Evolutionary conservation across 2,113 vertebrate genomes (phyloP), one percentile per base, ranked within the genome.

Genomic region (Clinocottus analis): DNA sequence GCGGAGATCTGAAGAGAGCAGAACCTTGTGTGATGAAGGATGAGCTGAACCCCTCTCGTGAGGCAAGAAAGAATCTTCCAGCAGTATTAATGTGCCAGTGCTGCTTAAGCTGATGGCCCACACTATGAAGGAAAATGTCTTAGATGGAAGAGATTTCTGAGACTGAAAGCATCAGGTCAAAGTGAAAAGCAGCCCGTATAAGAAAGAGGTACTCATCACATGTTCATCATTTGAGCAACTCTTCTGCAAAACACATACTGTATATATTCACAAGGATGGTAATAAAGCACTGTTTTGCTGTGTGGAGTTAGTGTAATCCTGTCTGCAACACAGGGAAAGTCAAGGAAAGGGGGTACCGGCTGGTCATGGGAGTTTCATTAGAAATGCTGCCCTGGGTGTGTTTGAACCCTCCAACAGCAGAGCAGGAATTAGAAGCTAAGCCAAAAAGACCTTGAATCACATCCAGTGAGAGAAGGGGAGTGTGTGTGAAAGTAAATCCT

Each of bases 381-480:
- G 89, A 82, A 86, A 92, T 93, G 88, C 90, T 61, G 91, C 83
- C 86, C 88, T 86, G 83, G 86, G 83, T 87, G 84, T 85, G 83
- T 93, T 90, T 90, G 85, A 89, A 90, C 87, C 86, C 87, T 84
- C 82, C 75, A 91, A 91, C 89, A 93, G 89, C 86, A 90, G 89
- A 91, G 90, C 81, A 88, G 89, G 93, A 93, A 94, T 94, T 92
- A 93, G 87, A 93, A 81, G 84, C 89, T 94, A 91, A 92, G 91
- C 91, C 92, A 91, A 88, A 89, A 93, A 91, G 91, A 93, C 93
- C 92, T 94, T 93, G 91, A 93, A 94, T 91, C 89, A 89, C 84
- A 92, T 88, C 85, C 87, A 90, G 90, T 74, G 84, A 89, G 89
- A 89, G 85, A 86, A 89, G 81, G 63, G 72, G 82, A 88, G 89